These are phyloP conservation scores for Corella eumyota DNA, from an alignment of 23 tunicate species.

Conservation along the genomic window DNA sequence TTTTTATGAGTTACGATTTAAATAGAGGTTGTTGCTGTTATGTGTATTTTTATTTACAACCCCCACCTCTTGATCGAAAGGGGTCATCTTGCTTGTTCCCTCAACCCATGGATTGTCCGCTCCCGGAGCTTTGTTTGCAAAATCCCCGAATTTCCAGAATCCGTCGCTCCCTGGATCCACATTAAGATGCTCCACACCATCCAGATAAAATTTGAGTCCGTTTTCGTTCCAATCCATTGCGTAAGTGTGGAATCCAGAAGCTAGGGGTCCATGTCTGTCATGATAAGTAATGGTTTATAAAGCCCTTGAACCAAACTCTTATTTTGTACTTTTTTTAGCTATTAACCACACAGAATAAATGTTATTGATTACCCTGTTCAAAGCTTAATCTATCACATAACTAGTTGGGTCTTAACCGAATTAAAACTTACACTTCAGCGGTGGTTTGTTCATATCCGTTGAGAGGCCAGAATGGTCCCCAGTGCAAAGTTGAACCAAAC, in stretches of 20 bases:
- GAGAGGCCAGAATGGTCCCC: slow-evolving; percentile 94
- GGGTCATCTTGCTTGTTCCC: slow-evolving; percentile 53
- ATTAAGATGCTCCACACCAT: slow-evolving; percentile 14
- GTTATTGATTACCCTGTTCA: no score
- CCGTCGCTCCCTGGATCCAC: slow-evolving; percentile 71
- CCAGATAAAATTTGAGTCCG: slow-evolving; percentile 38
- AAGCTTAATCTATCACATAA: no score
- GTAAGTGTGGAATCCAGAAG: slow-evolving; percentile 44
- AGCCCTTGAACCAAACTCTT: no score
- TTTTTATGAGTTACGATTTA: no score
- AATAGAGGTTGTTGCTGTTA: no score
- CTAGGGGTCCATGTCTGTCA: slow-evolving; percentile 30
- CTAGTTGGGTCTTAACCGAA: no score
- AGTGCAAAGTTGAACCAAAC: slow-evolving; percentile 79
- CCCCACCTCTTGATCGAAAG: slow-evolving; percentile 77
- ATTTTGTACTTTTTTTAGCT: no score
- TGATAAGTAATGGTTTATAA: no score
- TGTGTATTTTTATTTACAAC: no score
- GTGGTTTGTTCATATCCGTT: slow-evolving; percentile 79
- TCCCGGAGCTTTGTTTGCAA: slow-evolving; percentile 46
- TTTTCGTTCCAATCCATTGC: slow-evolving; percentile 60
- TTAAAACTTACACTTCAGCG: slow-evolving; percentile 50
- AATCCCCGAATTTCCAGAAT: slow-evolving; percentile 75
- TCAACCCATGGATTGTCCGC: slow-evolving; percentile 71
- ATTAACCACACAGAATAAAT: no score